Evolutionary conservation across 2,888 invertebrate species (phyloP).

Genomic region (Thymelicus sylvestris): DNA sequence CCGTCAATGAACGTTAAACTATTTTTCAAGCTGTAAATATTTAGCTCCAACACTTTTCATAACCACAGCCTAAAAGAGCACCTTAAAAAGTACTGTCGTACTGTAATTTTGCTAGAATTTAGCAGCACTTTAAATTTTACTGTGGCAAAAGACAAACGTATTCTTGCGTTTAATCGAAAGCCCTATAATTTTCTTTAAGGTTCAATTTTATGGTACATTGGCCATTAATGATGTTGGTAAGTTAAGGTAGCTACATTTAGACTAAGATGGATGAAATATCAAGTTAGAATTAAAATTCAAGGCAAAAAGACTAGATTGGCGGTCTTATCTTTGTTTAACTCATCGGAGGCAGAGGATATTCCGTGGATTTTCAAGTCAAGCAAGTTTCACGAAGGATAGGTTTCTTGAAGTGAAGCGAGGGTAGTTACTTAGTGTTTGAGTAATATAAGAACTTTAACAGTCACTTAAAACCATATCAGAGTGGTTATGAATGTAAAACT

Average conservation of each 20-base stretch:
- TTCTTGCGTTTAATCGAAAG: conserved; percentile 6
- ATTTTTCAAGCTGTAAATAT: conserved; percentile 19
- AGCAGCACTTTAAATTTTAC: not conserved
- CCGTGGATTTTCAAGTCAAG: no score
- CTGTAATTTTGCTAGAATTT: not conserved
- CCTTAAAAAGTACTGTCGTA: not conserved
- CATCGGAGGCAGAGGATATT: no score
- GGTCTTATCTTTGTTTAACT: no score
- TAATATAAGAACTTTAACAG: no score
- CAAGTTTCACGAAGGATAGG: no score
- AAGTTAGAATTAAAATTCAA: not conserved
- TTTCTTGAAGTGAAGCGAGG: no score
- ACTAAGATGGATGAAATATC: not conserved
- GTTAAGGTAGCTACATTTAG: conserved; percentile 4
- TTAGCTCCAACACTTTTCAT: conserved; percentile 14
- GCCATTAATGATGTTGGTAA: conserved; percentile 15
- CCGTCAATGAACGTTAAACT: conserved; percentile 8
- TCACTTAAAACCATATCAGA: no score
- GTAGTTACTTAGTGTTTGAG: no score
- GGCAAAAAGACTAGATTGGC: no score
- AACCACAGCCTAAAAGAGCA: not conserved
- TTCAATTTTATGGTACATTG: conserved; percentile 25
- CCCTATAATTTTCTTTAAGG: conserved; percentile 18
- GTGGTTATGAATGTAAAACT: no score
- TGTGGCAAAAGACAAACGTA: conserved; percentile 16